These are phyloP conservation scores for Liasis olivaceus DNA, from an alignment of 2,797 vertebrate genomes.

Conservation along the genomic window DNA sequence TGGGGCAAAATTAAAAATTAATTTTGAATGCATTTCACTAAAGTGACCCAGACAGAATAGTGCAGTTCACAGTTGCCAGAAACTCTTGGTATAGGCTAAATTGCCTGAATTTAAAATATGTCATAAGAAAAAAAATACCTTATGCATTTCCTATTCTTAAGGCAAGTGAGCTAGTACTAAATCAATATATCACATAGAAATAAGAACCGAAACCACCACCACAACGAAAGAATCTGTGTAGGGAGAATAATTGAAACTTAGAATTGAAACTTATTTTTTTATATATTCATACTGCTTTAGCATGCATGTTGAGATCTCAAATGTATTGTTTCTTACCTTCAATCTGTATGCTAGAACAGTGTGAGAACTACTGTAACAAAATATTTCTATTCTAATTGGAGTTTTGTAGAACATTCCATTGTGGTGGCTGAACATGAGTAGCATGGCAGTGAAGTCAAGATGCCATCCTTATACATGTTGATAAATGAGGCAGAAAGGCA, in stretches of 20 bases:
- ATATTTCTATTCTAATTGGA: background rate
- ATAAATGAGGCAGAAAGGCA: background rate
- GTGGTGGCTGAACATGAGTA: background rate
- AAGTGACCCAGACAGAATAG: background rate
- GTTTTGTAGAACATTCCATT: background rate
- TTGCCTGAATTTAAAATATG: background rate
- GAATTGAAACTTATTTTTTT: background rate
- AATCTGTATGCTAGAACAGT: background rate
- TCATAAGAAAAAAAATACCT: background rate
- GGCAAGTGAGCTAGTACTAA: background rate
- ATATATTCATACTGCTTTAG: background rate
- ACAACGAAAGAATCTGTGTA: background rate
- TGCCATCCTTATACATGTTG: background rate
- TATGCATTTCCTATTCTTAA: background rate
- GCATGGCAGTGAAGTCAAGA: background rate
- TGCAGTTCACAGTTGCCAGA: background rate
- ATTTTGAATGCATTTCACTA: background rate
- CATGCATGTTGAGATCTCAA: background rate
- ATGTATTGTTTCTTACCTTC: background rate
- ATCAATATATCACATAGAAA: background rate
- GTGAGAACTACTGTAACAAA: background rate
- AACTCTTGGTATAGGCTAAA: background rate
- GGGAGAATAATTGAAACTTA: background rate
- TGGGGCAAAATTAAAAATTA: background rate
- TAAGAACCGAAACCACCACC: background rate